Evolutionary conservation across 2,113 vertebrate species (phyloP), one percentile per base, ranked within the genome.

Genomic region (Brachyhypopomus occidentalis): DNA sequence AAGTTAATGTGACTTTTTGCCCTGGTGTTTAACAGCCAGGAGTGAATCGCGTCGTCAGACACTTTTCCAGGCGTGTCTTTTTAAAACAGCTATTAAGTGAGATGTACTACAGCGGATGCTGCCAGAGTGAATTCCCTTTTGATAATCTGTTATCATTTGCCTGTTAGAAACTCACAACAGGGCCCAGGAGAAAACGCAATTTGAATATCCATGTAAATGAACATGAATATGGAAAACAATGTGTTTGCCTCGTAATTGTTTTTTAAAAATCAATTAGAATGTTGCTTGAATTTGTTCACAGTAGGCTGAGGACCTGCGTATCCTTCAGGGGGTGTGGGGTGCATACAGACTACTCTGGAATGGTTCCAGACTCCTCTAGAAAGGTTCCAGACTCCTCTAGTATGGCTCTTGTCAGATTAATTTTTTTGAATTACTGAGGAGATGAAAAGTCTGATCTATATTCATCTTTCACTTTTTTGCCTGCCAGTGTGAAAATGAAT

Each of bases 131-230:
- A 25, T 74, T 36, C 52, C 20, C 34, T 77, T 81, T 69, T 74
- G 70, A 78, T 77, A 74, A 77, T 22, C 25, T 36, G 60, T 63
- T 55, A 80, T 80, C 45, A 45, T 58, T 84, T 80, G 70, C 75
- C 67, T 80, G 38, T 66, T 34, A 66, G 48, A 17, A 60, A 8
- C 23, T 36, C 77, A 78, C 72, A 78, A 78, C 22, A 38, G 60
- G 2, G 16, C 55, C 59, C 38, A 4, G 75, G 38, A 73, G 63
- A 84, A 59, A 78, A 74, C 63, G 11, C 36, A 23, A 45, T 52
- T 74, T 3, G 1, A 38, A 77, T 63, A 71, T 71, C 55, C 64
- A 60, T n/a, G 41, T 38, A 78, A 78, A 78, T 81, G 23, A 81
- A 77, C 38, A 81, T 25, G 59, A 60, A 72, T 63, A 23, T 74